These are phyloP conservation scores for Leptinotarsa juncta DNA, from an alignment of 2,888 invertebrate genomes.

Conservation along the genomic window DNA sequence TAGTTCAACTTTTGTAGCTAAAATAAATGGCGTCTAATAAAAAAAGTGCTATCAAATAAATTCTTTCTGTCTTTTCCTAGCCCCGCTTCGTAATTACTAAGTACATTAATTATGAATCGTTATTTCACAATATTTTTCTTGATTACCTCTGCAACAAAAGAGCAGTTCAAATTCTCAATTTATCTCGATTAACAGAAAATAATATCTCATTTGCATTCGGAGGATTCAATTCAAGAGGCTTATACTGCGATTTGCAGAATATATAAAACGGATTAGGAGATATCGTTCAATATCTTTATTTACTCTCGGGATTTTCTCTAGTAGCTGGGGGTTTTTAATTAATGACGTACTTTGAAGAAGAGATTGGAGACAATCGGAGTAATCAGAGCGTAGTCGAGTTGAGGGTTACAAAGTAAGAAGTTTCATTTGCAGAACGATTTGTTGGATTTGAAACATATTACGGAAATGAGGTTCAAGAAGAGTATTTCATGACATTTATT, in stretches of 20 bases:
- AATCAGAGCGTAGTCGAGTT: constrained; percentile 11
- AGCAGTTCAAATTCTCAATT: neutral
- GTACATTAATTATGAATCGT: neutral
- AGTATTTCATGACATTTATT: neutral
- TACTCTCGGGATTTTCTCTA: constrained; percentile 16
- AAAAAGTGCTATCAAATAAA: no score
- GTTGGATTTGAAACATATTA: neutral
- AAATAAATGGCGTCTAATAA: no score
- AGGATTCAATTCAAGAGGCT: constrained; percentile 7
- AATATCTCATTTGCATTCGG: constrained; percentile 15
- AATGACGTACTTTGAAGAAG: constrained; percentile 12
- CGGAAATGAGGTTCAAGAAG: neutral
- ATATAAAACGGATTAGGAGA: constrained; percentile 15
- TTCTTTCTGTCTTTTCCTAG: no score
- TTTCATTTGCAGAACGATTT: neutral
- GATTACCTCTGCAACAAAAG: neutral
- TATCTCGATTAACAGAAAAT: constrained; percentile 2
- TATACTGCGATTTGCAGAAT: constrained; percentile 15
- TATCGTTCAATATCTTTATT: constrained; percentile 20
- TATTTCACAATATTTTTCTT: constrained; percentile 10
- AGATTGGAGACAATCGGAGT: constrained; percentile 10
- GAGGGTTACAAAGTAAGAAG: neutral
- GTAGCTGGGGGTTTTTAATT: constrained; percentile 18
- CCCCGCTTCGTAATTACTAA: no score
- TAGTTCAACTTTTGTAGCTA: no score